phyloP scores from a whole-genome alignment of 1,140 invertebrate genomes.

The Campodea augens region DNA sequence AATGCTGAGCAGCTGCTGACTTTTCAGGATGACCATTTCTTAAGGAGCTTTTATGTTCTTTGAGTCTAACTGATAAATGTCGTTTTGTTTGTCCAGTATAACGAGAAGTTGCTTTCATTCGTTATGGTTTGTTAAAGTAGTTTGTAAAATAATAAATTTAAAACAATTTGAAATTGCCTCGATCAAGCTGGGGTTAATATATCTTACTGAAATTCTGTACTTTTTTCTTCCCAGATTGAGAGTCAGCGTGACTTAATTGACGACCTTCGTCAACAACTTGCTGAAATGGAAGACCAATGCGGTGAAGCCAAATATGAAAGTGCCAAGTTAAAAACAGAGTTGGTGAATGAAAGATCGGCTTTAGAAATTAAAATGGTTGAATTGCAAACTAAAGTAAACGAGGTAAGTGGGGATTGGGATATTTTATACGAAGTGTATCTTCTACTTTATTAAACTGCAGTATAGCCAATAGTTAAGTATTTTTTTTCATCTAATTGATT shows the following conservation, averaged over 20 bases:
- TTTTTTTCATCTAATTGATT: not conserved
- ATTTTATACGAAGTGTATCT: too few relatives aligned
- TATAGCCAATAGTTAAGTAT: too few relatives aligned
- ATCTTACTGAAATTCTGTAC: slow-evolving; percentile 14
- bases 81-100: too few relatives aligned
- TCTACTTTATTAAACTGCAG: too few relatives aligned
- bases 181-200: too few relatives aligned
- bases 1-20: too few relatives aligned
- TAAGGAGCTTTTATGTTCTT: too few relatives aligned
- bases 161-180: not conserved
- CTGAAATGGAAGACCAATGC: slow-evolving; percentile 69
- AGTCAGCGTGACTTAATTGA: slow-evolving; percentile 31
- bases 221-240: slow-evolving; percentile 24
- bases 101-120: not conserved
- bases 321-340: slow-evolving; percentile 70
- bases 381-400: slow-evolving; percentile 77
- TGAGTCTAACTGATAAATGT: too few relatives aligned
- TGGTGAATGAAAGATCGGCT: slow-evolving; percentile 67
- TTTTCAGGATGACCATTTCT: too few relatives aligned
- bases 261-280: slow-evolving; percentile 58
- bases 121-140: not conserved
- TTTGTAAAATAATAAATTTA: not conserved
- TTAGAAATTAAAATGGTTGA: slow-evolving; percentile 76
- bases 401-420: slow-evolving; percentile 31
- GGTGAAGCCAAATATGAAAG: slow-evolving; percentile 60